Evolutionary conservation across 2,888 invertebrate species (phyloP).

Genomic region (Sinotaia quadrata): DNA sequence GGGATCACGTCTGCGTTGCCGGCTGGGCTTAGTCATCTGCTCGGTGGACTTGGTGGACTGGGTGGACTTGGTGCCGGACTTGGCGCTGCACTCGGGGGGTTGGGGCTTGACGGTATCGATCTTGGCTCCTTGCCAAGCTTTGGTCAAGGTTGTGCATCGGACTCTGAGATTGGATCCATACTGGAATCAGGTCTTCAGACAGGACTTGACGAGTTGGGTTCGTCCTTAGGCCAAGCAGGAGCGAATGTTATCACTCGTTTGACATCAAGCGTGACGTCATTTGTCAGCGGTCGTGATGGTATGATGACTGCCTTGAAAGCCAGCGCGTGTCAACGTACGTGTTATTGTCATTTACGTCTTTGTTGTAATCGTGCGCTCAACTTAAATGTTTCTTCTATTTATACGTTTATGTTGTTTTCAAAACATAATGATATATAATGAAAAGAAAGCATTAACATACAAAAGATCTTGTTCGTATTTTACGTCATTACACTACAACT

Average conservation of each 20-base stretch:
- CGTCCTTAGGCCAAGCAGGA: no score
- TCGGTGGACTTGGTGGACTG: no score
- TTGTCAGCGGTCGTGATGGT: background rate
- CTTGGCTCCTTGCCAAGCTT: background rate
- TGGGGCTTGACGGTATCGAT: background rate
- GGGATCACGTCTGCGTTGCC: background rate
- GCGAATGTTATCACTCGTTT: background rate
- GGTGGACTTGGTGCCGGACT: background rate
- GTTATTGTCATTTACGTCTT: no score
- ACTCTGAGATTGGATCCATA: no score
- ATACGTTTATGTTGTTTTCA: no score
- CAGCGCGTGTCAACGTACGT: constrained; percentile 3
- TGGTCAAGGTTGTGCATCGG: background rate
- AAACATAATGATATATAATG: no score
- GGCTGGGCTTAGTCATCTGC: background rate
- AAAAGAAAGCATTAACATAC: no score
- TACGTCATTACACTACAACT: no score
- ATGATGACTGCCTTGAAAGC: background rate
- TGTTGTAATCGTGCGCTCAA: no score
- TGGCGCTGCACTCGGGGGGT: background rate
- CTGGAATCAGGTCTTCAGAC: background rate
- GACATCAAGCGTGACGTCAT: background rate
- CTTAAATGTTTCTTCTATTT: no score
- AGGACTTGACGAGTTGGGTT: background rate
- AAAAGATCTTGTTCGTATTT: no score